A percentile compares a stretch with the other conserved stretches of the same genome.
phyloP scores from a whole-genome alignment of 2,797 vertebrate genomes.

The Stomatorhinus walkeri region DNA sequence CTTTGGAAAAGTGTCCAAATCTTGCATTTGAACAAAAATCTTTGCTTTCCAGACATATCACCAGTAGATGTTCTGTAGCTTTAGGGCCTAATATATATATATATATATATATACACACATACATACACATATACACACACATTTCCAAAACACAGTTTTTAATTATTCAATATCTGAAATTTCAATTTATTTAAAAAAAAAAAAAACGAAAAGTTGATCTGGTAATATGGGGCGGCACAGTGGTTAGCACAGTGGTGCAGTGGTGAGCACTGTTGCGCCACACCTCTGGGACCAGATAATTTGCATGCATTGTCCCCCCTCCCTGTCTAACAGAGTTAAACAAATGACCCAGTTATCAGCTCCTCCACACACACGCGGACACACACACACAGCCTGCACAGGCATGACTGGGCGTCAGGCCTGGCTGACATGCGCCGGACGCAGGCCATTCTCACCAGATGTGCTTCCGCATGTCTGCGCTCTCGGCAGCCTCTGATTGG shows the following conservation, averaged over 20 bases:
- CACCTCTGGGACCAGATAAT: neutral
- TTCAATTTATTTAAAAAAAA: neutral
- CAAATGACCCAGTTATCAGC: conserved; percentile 28
- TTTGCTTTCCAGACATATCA: neutral
- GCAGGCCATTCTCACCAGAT: conserved; percentile 20
- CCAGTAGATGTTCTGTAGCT: neutral
- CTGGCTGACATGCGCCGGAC: conserved; percentile 17
- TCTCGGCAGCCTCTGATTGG: conserved; percentile 7
- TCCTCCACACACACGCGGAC: conserved; percentile 23
- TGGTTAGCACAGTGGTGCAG: neutral
- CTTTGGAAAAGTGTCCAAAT: conserved; percentile 18
- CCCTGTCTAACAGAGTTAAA: conserved; percentile 22
- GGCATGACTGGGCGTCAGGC: conserved; percentile 42
- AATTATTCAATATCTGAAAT: neutral
- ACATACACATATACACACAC: too few relatives aligned
- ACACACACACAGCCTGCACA: conserved; percentile 35
- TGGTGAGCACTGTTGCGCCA: neutral
- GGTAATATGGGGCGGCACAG: neutral
- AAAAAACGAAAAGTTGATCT: neutral
- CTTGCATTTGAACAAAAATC: neutral
- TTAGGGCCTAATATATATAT: neutral
- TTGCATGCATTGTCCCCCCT: conserved; percentile 33
- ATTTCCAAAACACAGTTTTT: neutral
- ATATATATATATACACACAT: neutral
- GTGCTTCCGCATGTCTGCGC: neutral